Evolutionary conservation across 2,113 vertebrate species (phyloP), one percentile per base, ranked within the genome.

Genomic region (Hemichromis elongatus): DNA sequence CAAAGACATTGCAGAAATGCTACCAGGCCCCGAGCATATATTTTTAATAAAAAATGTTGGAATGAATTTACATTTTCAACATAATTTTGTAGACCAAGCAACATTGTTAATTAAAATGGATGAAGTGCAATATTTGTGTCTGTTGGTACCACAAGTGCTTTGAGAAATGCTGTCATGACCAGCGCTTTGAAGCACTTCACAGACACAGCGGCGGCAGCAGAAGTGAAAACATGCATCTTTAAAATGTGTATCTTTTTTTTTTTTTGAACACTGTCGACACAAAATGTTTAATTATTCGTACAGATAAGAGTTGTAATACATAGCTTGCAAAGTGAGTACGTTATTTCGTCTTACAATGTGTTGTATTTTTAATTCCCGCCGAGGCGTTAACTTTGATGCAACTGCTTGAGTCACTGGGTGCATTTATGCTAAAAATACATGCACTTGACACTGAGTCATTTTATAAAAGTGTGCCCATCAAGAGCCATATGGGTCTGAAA

Each of bases 21-120:
- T 81, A 57, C 35, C 61, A 53, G 77, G 85, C 84, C 89, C 77
- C 9, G 3, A 87, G 86, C 83, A 79, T 86, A 86, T 57, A 87
- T 81, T 88, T 91, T 88, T 83, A 88, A 92, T 91, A 88, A 84
- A 86, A 87, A 84, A 83, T 87, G 84, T 83, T 79, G 5, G 37
- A 85, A 78, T 78, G 77, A 78, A 88, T 89, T 82, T 86, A 86
- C 59, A 88, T 88, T 89, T 85, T 88, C 66, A 79, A 66, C 37
- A 87, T 81, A 81, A 16, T 85, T 91, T 80, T 85, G 75, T 85
- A 84, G 57, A 82, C 30, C 59, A 77, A 86, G 82, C 40, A 80
- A 81, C 87, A 91, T 73, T 84, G 59, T 86, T 89, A 92, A 93
- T 90, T 86, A 90, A 93, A 90, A 82, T 82, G 86, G 82, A 89